Evolutionary conservation across 2,797 vertebrate genomes (phyloP).

Genomic region (Rhabdophis nuchalis): DNA sequence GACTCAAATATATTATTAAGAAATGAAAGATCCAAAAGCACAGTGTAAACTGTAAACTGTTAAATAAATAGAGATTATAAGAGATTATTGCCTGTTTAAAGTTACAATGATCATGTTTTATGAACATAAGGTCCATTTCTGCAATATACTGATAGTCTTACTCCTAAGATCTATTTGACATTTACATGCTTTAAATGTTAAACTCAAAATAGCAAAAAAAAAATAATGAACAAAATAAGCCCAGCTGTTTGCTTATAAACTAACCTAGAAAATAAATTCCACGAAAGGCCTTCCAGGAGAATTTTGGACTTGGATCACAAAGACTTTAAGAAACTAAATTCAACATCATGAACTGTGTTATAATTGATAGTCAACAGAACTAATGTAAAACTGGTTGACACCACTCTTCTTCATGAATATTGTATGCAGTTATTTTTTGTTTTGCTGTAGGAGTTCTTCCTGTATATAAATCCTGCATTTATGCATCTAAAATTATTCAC

Average conservation of each 20-base stretch:
- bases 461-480: constrained; percentile 47
- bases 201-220: not conserved
- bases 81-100: not conserved
- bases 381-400: constrained; percentile 4
- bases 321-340: not conserved
- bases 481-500: constrained; percentile 67
- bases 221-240: not conserved
- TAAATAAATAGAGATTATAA: not conserved
- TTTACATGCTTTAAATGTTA: not conserved
- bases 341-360: not conserved
- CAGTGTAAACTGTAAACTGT: not conserved
- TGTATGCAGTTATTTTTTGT: not conserved
- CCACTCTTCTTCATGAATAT: not conserved
- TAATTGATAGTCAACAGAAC: not conserved
- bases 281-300: not conserved
- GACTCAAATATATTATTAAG: not conserved
- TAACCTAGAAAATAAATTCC: not conserved
- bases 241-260: not conserved
- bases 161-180: not conserved
- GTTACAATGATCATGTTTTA: not conserved
- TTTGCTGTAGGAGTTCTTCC: constrained; percentile 29
- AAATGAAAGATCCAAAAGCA: not conserved
- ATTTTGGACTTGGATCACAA: not conserved
- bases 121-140: not conserved
- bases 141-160: not conserved